These are phyloP conservation scores for Perccottus glenii DNA, from an alignment of 2,113 vertebrate species.

Conservation along the genomic window DNA sequence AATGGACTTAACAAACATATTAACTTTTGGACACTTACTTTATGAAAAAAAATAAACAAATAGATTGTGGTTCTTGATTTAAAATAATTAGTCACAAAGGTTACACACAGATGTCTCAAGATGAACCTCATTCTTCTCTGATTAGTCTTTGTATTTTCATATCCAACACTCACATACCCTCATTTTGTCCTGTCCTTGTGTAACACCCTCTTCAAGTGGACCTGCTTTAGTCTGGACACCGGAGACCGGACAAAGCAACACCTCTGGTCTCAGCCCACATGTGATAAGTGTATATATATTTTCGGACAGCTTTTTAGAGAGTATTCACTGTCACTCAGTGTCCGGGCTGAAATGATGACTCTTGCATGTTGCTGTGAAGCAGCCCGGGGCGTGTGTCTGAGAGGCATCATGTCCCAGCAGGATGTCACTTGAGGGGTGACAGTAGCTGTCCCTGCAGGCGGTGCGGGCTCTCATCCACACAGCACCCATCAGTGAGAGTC, in stretches of 20 bases:
- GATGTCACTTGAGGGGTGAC: conserved; percentile 8
- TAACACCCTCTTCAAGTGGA: not conserved
- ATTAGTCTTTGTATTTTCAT: conserved; percentile 1
- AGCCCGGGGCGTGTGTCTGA: conserved; percentile 13
- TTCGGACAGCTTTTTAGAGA: not conserved
- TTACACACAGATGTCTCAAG: not conserved
- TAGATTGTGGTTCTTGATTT: too few relatives aligned
- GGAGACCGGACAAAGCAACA: not conserved
- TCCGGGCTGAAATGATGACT: conserved; percentile 8
- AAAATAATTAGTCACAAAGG: not conserved
- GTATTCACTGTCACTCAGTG: conserved; percentile 3
- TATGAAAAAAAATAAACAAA: too few relatives aligned
- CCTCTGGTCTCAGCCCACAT: not conserved
- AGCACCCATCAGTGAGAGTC: not conserved
- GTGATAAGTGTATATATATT: not conserved
- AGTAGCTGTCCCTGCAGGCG: conserved; percentile 7
- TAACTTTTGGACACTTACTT: too few relatives aligned
- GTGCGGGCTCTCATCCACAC: not conserved
- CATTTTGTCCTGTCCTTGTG: not conserved
- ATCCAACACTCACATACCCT: not conserved
- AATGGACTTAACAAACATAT: too few relatives aligned
- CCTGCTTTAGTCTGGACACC: not conserved
- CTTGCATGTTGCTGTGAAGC: not conserved
- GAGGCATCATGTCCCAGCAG: not conserved
- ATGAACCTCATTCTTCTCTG: conserved; percentile 1